Conservation (phyloP, 2,113 vertebrate genomes). For the Plecotus auritus region DNA sequence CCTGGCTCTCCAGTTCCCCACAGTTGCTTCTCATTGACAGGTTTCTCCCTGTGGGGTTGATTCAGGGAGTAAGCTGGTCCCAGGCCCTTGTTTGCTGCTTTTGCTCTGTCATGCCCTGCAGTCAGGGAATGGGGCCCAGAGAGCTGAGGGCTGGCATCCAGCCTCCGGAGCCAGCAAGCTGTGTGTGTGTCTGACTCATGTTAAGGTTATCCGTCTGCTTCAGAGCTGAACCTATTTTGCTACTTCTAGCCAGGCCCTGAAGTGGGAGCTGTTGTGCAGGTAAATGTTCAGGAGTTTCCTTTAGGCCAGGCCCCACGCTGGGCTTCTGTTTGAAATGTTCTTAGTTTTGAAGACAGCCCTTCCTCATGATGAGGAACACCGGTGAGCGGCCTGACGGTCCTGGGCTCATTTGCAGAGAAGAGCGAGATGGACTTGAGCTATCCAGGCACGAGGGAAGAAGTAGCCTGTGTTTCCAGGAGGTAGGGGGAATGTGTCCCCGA, state of each 20-base stretch:
- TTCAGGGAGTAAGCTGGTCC: slow-evolving; percentile 21
- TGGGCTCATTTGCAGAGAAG: not conserved
- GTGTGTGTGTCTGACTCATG: not conserved
- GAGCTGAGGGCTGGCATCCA: not conserved
- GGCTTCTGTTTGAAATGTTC: slow-evolving; percentile 16
- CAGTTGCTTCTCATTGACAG: slow-evolving; percentile 41
- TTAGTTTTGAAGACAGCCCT: slow-evolving; percentile 33
- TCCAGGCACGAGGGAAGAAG: not conserved
- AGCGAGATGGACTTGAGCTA: not conserved
- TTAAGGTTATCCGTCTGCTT: slow-evolving; percentile 22
- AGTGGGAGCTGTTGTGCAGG: slow-evolving; percentile 45
- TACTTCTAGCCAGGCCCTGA: not conserved
- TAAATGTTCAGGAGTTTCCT: slow-evolving; percentile 46
- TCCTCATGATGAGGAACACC: not conserved
- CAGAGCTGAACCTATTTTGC: not conserved
- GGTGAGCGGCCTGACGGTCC: not conserved
- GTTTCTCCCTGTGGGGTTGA: slow-evolving; percentile 1
- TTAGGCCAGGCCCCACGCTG: not conserved
- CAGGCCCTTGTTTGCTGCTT: not conserved
- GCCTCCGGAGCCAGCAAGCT: not conserved
- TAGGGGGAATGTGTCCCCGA: not conserved
- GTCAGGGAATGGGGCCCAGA: not conserved
- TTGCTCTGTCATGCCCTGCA: not conserved
- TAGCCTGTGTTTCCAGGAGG: not conserved
- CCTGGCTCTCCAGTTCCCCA: not conserved